phyloP scores from a whole-genome alignment of 1,140 invertebrate genomes.

The Calephelis nemesis region DNA sequence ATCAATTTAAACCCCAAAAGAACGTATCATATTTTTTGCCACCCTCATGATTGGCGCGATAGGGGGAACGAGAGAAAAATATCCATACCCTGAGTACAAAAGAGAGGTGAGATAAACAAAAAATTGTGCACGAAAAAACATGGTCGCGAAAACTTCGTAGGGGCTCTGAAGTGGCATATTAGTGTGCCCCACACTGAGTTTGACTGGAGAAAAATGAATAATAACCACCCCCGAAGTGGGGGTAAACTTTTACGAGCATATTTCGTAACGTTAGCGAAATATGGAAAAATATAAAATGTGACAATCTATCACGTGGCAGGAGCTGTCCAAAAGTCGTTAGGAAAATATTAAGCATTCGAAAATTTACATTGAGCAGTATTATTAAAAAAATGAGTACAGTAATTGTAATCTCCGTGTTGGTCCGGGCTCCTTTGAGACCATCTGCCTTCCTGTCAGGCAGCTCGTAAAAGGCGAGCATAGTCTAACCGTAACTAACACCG shows the following conservation, averaged over 20 bases:
- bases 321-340: too few relatives aligned
- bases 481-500: too few relatives aligned
- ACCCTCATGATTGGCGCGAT: constrained; percentile 59
- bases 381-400: too few relatives aligned
- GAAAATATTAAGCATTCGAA: too few relatives aligned
- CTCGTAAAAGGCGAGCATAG: too few relatives aligned
- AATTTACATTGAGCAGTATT: too few relatives aligned
- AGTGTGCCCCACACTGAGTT: constrained; percentile 59
- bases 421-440: too few relatives aligned
- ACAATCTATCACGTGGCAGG: not conserved
- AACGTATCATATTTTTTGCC: constrained; percentile 71
- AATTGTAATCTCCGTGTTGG: too few relatives aligned
- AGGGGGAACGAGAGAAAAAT: constrained; percentile 40
- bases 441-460: too few relatives aligned
- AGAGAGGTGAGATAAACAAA: constrained; percentile 59
- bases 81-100: constrained; percentile 25
- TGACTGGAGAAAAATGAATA: constrained; percentile 70
- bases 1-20: constrained; percentile 73
- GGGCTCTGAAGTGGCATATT: constrained; percentile 70
- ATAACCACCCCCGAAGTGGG: constrained; percentile 52
- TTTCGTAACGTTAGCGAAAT: constrained; percentile 30
- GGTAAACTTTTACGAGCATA: constrained; percentile 56
- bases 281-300: constrained; percentile 28
- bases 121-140: constrained; percentile 69
- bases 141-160: constrained; percentile 66